Conservation (phyloP, 2,113 vertebrate genomes). For the Cyphomyrus plagiostoma region DNA sequence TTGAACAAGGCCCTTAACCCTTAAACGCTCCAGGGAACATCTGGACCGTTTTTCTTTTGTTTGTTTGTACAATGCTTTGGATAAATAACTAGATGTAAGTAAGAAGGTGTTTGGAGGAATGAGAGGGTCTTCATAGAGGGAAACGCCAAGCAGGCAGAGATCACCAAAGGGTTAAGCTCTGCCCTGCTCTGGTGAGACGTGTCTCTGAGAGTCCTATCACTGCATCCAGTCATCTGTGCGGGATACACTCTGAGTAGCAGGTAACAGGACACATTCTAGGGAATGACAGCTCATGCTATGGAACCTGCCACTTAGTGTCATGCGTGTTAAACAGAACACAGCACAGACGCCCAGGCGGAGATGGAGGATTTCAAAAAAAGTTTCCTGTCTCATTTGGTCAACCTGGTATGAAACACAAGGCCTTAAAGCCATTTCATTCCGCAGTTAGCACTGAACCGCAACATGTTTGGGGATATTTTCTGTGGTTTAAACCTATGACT, state of each 20-base stretch:
- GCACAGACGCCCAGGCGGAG: not conserved
- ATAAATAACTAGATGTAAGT: not conserved
- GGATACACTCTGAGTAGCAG: not conserved
- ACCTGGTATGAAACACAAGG: not conserved
- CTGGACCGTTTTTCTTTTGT: not conserved
- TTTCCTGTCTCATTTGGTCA: not conserved
- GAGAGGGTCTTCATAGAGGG: not conserved
- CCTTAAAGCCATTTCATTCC: not conserved
- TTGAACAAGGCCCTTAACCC: not conserved
- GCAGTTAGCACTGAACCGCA: not conserved
- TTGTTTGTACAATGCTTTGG: not conserved
- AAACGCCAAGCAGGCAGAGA: not conserved
- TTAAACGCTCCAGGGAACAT: not conserved
- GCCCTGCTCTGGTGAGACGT: not conserved
- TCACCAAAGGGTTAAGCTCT: not conserved
- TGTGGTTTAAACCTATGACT: not conserved
- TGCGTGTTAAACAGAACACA: not conserved
- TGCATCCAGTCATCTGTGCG: not conserved
- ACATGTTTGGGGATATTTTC: not conserved
- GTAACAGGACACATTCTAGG: not conserved
- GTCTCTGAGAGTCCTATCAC: not conserved
- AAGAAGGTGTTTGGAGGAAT: not conserved
- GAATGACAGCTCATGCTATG: not conserved
- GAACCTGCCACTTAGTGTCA: not conserved
- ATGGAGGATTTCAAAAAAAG: not conserved